Percentiles rank a stretch among this genome's conserved stretches.
phyloP scores from a whole-genome alignment of 2,797 vertebrate species.

The Sebastiscus tertius region DNA sequence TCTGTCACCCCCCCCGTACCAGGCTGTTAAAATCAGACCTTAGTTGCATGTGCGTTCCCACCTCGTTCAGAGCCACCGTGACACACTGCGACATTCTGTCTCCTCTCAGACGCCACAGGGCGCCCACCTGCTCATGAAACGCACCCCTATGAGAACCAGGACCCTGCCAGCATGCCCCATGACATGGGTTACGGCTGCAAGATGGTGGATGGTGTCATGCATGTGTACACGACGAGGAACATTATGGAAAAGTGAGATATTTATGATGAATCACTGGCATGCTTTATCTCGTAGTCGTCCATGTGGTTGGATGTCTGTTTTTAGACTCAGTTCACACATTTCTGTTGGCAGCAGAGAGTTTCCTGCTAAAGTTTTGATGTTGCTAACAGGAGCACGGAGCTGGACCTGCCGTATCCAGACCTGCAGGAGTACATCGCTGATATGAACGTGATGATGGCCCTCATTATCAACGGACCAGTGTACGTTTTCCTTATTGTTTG shows the following conservation, averaged over 20 bases:
- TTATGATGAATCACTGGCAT: conserved; percentile 77
- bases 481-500: conserved; percentile 69
- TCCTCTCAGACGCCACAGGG: conserved; percentile 84
- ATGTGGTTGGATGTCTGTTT: neutral
- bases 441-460: conserved; percentile 98
- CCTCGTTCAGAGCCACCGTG: conserved; percentile 20
- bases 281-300: neutral
- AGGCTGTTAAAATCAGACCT: conserved; percentile 23
- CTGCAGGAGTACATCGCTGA: conserved; percentile 94
- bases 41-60: conserved; percentile 17
- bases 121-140: conserved; percentile 88
- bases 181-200: conserved; percentile 90
- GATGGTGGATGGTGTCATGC: conserved; percentile 92
- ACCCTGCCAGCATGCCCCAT: conserved; percentile 86
- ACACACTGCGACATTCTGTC: conserved; percentile 43
- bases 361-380: conserved; percentile 25
- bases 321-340: conserved; percentile 25
- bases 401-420: conserved; percentile 93
- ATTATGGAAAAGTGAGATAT: conserved; percentile 81
- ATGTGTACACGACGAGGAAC: conserved; percentile 87
- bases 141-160: conserved; percentile 90
- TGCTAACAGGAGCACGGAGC: conserved; percentile 85
- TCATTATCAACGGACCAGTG: conserved; percentile 98
- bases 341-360: neutral
- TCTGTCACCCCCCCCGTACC: conserved; percentile 56